A percentile compares a stretch with the other conserved stretches of the same genome.
Conservation (phyloP, 2,113 vertebrate genomes). For the Probosciger aterrimus region DNA sequence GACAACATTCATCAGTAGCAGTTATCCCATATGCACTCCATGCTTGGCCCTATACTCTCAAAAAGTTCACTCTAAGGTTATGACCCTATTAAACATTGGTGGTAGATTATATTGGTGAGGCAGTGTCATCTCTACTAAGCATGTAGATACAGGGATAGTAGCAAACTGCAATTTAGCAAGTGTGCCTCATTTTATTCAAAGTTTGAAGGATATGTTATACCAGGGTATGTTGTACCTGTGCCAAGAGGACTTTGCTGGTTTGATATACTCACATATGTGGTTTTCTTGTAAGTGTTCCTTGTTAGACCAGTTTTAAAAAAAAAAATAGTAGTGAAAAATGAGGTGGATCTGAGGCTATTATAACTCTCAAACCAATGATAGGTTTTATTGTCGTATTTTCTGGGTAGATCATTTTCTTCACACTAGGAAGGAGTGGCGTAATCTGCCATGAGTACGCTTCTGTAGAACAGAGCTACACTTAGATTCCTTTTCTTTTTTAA, state of each 20-base stretch:
- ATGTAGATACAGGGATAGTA: background rate
- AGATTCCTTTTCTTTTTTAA: background rate
- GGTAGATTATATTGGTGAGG: rapidly evolving
- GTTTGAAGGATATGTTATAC: background rate
- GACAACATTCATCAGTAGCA: rapidly evolving
- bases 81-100: background rate
- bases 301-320: background rate
- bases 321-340: background rate
- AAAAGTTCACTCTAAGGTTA: background rate
- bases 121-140: background rate
- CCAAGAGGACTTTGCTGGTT: background rate
- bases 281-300: background rate
- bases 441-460: background rate
- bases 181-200: background rate
- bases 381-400: background rate
- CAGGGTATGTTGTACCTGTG: background rate
- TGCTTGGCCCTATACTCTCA: background rate
- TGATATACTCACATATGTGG: background rate
- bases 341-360: background rate
- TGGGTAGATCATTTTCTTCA: background rate
- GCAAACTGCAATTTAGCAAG: background rate
- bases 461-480: background rate
- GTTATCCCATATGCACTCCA: too few relatives aligned
- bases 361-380: background rate
- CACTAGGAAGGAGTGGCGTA: background rate